A percentile compares a stretch with the other conserved stretches of the same genome.
phyloP scores from a whole-genome alignment of 1,140 invertebrate genomes.

The Halesus radiatus region DNA sequence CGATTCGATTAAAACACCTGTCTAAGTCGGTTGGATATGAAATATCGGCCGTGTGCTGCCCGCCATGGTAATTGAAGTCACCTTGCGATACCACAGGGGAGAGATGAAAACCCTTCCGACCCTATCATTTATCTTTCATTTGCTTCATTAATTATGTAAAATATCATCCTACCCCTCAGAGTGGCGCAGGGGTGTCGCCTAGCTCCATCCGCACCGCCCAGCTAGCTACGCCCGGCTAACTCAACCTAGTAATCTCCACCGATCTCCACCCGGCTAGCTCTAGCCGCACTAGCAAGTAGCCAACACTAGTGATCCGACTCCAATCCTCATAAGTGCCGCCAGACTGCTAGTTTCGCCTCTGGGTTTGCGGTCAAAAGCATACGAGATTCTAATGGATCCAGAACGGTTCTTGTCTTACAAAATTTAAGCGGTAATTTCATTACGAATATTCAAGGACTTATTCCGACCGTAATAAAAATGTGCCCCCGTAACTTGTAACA shows the following conservation, averaged over 20 bases:
- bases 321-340: slow-evolving; percentile 3
- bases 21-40: neutral
- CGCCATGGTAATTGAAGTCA: slow-evolving; percentile 49
- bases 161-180: slow-evolving; percentile 44
- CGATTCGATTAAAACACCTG: neutral
- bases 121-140: slow-evolving; percentile 57
- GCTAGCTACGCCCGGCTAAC: too few species aligned
- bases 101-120: slow-evolving; percentile 28
- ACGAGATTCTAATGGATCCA: too few species aligned
- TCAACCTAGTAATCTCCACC: too few species aligned
- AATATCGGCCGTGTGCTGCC: slow-evolving; percentile 8
- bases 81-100: slow-evolving; percentile 21
- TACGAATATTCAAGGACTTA: too few species aligned
- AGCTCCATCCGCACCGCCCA: too few species aligned
- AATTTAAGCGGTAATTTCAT: too few species aligned
- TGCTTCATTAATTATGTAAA: slow-evolving; percentile 56
- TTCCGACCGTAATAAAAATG: neutral
- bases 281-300: too few species aligned
- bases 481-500: too few species aligned
- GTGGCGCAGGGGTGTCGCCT: neutral
- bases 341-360: neutral
- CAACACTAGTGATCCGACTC: neutral
- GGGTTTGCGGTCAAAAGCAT: too few species aligned
- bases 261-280: too few species aligned
- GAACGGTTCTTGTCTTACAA: too few species aligned